Base-by-base conservation (phyloP, 37 sponge, comb jelly and placozoan species). In the Chondrilla cf. caribensis region DNA sequence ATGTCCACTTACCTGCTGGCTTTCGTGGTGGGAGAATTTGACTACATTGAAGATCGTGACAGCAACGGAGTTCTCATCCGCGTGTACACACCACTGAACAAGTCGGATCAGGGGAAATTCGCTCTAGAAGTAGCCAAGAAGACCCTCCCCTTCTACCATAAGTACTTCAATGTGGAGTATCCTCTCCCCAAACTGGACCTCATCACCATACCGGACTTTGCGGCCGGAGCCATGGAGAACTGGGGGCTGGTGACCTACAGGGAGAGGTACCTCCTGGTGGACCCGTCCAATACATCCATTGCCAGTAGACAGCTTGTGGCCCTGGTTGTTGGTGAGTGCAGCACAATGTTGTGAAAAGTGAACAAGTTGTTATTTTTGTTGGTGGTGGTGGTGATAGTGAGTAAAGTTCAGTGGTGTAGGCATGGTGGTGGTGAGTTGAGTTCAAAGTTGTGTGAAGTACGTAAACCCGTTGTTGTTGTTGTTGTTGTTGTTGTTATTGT, bases 11-110 rank as follows among this genome's bases (percentile, higher is more conserved):
- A 97, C 79, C 91, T 97, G 19, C 79, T 97, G 79, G 95, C 97
- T 5, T 96, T 96, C 43, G 82, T 96, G n/a, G 94, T 96, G 21
- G 98, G 98, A 67, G 98, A 97, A 83, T 97, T 87, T 77, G 98
- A 97, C 79, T 93, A 84, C 58, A 89, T 95, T 31, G 95, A 95
- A 81, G 89, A 22, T 0, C 64, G 36, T 32, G 91, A 91, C 66
- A 37, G 73, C 58, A 83, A 97, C 79, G 95, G 95, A 0, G 89
- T 97, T 3, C 67, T 87, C 24, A 82, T 97, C 60, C 86, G 98
- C 40, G 94, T 95, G 36, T 97, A 93, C 84, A 95, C 98, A 5
- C 98, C 98, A 11, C 62, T 89, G 28, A 90, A 91, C 28, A 97
- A 97, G 84, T 87, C 80, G 59, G 94, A 95, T 24, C 89, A 95